These are phyloP conservation scores for Aldabrachelys gigantea DNA, from an alignment of 2,113 vertebrate species.

Conservation along the genomic window DNA sequence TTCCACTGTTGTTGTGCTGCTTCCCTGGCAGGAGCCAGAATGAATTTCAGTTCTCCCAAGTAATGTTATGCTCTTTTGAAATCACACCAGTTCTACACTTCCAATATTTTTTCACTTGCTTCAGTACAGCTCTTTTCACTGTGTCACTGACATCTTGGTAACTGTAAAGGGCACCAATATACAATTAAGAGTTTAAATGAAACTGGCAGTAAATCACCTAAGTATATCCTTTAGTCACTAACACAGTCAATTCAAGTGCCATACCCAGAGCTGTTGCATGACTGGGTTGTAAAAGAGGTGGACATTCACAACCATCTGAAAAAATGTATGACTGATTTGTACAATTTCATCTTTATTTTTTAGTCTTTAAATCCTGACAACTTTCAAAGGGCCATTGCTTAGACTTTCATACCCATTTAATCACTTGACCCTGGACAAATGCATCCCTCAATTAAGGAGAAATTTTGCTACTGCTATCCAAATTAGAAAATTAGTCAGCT, in stretches of 20 bases:
- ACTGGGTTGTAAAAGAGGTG: neutral
- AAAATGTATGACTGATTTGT: neutral
- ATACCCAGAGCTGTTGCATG: neutral
- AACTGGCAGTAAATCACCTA: neutral
- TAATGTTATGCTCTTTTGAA: neutral
- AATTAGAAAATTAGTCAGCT: neutral
- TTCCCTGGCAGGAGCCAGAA: neutral
- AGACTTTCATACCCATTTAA: neutral
- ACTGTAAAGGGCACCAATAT: neutral
- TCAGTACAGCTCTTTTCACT: neutral
- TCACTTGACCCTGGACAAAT: neutral
- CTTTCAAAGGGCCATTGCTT: neutral
- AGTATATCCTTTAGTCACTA: neutral
- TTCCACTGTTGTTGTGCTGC: neutral
- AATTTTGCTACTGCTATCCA: neutral
- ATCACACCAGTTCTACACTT: neutral
- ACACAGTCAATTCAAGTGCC: neutral
- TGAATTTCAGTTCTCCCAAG: neutral
- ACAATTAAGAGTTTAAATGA: conserved; percentile 12
- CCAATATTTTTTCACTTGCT: neutral
- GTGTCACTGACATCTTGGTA: neutral
- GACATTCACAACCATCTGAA: neutral
- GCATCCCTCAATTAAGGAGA: neutral
- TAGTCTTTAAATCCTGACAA: neutral
- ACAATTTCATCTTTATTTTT: neutral